Percentiles rank a stretch among this genome's conserved stretches.
Evolutionary conservation across 2,113 vertebrate genomes (phyloP).

Genomic region (Mus musculus): DNA sequence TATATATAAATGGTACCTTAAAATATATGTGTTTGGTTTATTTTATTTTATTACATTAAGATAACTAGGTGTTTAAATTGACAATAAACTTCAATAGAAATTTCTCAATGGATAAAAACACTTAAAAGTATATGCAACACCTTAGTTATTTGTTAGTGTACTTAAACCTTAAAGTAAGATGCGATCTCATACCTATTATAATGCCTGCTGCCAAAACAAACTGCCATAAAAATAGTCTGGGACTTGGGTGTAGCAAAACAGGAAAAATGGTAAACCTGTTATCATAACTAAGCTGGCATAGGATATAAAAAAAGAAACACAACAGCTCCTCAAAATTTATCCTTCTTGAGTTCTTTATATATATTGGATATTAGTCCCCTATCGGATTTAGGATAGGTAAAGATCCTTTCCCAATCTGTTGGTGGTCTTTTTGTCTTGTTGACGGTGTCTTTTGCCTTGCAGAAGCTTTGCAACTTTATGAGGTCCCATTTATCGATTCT

Average conservation of each 20-base stretch:
- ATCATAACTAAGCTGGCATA: background rate
- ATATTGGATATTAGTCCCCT: too few relatives aligned
- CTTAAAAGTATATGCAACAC: background rate
- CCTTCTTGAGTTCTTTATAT: too few relatives aligned
- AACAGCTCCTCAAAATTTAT: background rate
- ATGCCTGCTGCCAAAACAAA: background rate
- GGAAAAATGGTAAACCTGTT: background rate
- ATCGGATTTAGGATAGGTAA: too few relatives aligned
- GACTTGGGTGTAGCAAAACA: background rate
- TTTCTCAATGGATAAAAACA: conserved; percentile 32
- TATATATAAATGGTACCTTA: background rate
- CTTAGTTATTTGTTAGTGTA: background rate
- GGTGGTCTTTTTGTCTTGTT: too few relatives aligned
- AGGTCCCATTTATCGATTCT: too few relatives aligned
- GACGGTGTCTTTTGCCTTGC: too few relatives aligned
- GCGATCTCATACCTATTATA: background rate
- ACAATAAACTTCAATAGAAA: background rate
- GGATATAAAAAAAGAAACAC: background rate
- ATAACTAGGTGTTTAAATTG: background rate
- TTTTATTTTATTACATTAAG: background rate
- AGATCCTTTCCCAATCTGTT: too few relatives aligned
- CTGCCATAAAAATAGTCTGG: background rate
- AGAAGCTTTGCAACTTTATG: too few relatives aligned
- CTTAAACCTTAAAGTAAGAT: background rate
- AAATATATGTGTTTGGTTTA: background rate